These are phyloP conservation scores for Parelbella ahira DNA, from an alignment of 2,888 invertebrate genomes.

Conservation along the genomic window DNA sequence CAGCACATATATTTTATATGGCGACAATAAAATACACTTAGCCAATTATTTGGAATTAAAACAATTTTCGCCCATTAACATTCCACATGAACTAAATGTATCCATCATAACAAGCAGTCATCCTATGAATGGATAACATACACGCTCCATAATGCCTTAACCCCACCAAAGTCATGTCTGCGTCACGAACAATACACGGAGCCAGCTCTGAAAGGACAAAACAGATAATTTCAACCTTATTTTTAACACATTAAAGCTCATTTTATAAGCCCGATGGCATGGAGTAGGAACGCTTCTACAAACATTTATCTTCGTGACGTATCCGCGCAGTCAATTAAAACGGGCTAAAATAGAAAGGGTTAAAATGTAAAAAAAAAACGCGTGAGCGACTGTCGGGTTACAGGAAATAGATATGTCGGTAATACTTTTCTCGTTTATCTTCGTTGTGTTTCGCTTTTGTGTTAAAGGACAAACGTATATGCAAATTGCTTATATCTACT, in stretches of 20 bases:
- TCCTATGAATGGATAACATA: conserved; percentile 25
- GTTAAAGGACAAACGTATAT: too few species aligned
- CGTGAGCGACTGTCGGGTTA: conserved; percentile 15
- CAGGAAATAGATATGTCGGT: conserved; percentile 22
- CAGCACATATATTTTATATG: too few species aligned
- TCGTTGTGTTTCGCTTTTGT: background rate
- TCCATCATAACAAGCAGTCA: conserved; percentile 24
- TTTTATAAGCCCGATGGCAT: background rate
- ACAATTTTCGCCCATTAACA: background rate
- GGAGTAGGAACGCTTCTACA: conserved; percentile 11
- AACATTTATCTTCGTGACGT: conserved; percentile 30
- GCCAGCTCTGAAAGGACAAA: conserved; percentile 23
- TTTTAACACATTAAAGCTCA: background rate
- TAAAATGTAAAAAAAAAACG: conserved; percentile 18
- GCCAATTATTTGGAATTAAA: too few species aligned
- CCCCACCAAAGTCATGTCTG: conserved; percentile 26
- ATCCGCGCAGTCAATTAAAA: conserved; percentile 31
- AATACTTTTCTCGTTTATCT: conserved; percentile 10
- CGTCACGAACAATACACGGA: conserved; percentile 25
- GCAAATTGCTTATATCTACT: too few species aligned
- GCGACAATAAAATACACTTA: too few species aligned
- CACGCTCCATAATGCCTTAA: conserved; percentile 24
- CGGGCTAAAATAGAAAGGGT: conserved; percentile 22
- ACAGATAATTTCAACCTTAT: conserved; percentile 4
- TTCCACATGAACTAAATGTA: conserved; percentile 17